A percentile compares a stretch with the other conserved stretches of the same genome.
phyloP scores from a whole-genome alignment of 2,113 vertebrate genomes.

The Gobiocypris rarus region DNA sequence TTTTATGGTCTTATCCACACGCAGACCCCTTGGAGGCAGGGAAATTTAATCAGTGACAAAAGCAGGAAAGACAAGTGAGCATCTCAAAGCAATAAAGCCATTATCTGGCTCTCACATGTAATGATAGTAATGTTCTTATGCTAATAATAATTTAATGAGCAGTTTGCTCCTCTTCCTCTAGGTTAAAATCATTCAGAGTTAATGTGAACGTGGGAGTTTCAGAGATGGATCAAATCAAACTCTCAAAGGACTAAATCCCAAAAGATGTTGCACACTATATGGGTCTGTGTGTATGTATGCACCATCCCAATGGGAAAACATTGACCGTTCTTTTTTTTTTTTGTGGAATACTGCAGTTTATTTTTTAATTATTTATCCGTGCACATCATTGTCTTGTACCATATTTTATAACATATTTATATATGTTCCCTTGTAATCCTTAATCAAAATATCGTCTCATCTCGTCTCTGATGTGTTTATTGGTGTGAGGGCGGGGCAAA shows the following conservation, averaged over 20 bases:
- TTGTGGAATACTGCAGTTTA: too few species aligned
- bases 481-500: too few species aligned
- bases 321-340: too few species aligned
- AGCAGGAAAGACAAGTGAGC: constrained; percentile 4
- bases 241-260: background rate
- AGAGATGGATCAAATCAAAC: background rate
- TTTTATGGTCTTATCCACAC: background rate
- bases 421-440: too few species aligned
- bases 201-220: background rate
- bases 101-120: background rate
- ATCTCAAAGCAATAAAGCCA: background rate
- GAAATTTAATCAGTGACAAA: constrained; percentile 2
- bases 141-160: background rate
- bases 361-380: too few species aligned
- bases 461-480: too few species aligned
- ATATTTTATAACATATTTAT: too few species aligned
- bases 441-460: too few species aligned
- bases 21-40: background rate
- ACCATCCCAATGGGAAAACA: too few species aligned
- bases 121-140: background rate
- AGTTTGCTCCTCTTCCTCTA: background rate
- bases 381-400: too few species aligned
- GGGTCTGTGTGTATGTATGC: background rate
- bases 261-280: background rate
- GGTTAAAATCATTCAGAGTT: background rate